These are phyloP conservation scores for Strigamia transsilvanica DNA, from an alignment of 2,888 invertebrate genomes.

Conservation along the genomic window DNA sequence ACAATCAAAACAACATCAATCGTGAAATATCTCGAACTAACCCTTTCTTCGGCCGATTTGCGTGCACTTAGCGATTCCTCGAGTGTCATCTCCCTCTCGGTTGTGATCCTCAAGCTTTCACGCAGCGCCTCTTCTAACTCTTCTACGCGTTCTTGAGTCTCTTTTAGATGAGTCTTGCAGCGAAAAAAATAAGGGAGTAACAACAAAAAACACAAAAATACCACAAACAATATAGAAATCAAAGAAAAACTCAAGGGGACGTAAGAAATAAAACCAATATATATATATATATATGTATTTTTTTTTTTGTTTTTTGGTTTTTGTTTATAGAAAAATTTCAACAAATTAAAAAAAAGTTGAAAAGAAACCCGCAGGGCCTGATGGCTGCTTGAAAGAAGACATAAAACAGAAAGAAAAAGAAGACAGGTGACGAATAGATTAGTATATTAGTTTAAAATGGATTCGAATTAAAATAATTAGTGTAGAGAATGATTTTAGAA, in stretches of 20 bases:
- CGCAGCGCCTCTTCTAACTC: constrained; percentile 85
- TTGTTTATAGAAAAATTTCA: neutral
- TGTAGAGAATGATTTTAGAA: neutral
- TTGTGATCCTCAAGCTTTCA: constrained; percentile 78
- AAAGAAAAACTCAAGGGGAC: constrained; percentile 43
- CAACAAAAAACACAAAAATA: constrained; percentile 51
- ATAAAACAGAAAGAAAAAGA: constrained; percentile 52
- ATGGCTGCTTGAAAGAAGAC: constrained; percentile 55
- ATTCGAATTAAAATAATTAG: neutral
- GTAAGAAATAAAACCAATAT: constrained; percentile 47
- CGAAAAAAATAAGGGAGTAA: constrained; percentile 29
- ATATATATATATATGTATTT: neutral
- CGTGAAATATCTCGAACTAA: neutral
- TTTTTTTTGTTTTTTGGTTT: neutral
- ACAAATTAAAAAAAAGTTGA: constrained; percentile 60
- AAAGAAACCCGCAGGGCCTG: constrained; percentile 60
- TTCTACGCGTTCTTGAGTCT: constrained; percentile 74
- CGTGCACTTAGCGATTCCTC: constrained; percentile 63
- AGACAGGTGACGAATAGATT: constrained; percentile 24
- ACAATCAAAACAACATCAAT: neutral
- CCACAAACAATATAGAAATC: constrained; percentile 53
- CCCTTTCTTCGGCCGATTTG: constrained; percentile 33
- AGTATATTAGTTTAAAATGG: neutral
- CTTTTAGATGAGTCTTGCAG: constrained; percentile 59
- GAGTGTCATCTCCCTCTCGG: constrained; percentile 73